A percentile compares a stretch with the other conserved stretches of the same genome.
These are phyloP conservation scores for Leptarthrus brevirostris DNA, from an alignment of 2,888 invertebrate genomes.

Conservation along the genomic window DNA sequence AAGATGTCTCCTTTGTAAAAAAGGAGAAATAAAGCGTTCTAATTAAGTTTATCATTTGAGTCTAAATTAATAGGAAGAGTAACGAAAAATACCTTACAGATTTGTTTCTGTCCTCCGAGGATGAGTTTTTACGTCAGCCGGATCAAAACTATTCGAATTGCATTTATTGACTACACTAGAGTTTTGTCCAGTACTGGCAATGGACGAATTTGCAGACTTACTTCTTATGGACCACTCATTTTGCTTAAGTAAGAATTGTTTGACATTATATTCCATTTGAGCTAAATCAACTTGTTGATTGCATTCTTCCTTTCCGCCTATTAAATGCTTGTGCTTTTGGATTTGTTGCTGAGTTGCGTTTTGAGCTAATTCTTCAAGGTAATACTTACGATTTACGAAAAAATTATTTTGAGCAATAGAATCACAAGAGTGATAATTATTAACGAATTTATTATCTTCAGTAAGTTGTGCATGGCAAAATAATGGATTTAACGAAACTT, in stretches of 20 bases:
- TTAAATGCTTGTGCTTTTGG: slow-evolving; percentile 46
- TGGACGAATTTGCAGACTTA: slow-evolving; percentile 38
- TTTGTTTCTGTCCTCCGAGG: slow-evolving; percentile 67
- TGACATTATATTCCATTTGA: slow-evolving; percentile 82
- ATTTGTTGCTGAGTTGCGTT: slow-evolving; percentile 42
- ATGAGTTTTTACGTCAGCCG: slow-evolving; percentile 18
- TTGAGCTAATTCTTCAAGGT: slow-evolving; percentile 37
- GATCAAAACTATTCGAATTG: slow-evolving; percentile 26
- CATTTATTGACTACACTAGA: slow-evolving; percentile 44
- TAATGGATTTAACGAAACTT: slow-evolving; percentile 30
- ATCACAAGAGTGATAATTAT: slow-evolving; percentile 27
- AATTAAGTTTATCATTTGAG: slow-evolving; percentile 16
- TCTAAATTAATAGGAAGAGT: slow-evolving; percentile 6
- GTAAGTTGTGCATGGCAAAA: slow-evolving; percentile 57
- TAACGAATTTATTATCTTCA: slow-evolving; percentile 20
- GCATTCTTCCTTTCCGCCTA: slow-evolving; percentile 54
- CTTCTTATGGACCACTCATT: slow-evolving; percentile 67
- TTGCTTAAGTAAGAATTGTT: slow-evolving; percentile 76
- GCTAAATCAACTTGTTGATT: slow-evolving; percentile 72
- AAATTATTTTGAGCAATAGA: slow-evolving; percentile 49
- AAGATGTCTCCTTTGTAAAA: slow-evolving; percentile 24
- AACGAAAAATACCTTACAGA: slow-evolving; percentile 60
- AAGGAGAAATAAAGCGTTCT: slow-evolving; percentile 26
- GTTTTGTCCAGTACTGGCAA: neutral
- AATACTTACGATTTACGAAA: slow-evolving; percentile 35